These are phyloP conservation scores for Labeo rohita DNA, from an alignment of 2,113 vertebrate species.

Conservation along the genomic window DNA sequence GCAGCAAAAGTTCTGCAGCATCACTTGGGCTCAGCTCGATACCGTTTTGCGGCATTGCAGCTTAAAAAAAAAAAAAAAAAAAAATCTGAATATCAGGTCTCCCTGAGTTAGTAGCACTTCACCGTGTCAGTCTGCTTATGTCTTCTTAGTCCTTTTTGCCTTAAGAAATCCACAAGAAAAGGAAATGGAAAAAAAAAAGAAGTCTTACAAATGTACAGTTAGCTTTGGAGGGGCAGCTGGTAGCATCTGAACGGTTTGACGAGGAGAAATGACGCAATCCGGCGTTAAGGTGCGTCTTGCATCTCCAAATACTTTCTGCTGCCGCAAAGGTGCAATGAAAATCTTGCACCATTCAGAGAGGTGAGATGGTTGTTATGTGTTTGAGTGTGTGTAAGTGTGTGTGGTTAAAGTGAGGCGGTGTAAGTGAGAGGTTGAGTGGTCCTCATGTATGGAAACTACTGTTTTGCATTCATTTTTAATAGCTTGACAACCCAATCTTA, in stretches of 20 bases:
- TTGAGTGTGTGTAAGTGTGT: neutral
- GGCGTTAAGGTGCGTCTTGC: slow-evolving; percentile 6
- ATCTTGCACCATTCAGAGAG: slow-evolving; percentile 32
- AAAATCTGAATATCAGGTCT: slow-evolving; percentile 44
- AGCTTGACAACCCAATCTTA: neutral
- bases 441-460: neutral
- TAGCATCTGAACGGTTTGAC: slow-evolving; percentile 56
- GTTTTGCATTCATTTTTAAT: neutral
- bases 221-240: slow-evolving; percentile 71
- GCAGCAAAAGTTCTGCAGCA: slow-evolving; percentile 28
- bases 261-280: slow-evolving; percentile 52
- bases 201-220: slow-evolving; percentile 68
- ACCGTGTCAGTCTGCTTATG: slow-evolving; percentile 49
- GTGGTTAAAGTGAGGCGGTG: no score
- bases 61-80: slow-evolving; percentile 9
- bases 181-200: slow-evolving; percentile 50
- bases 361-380: slow-evolving; percentile 30
- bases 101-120: slow-evolving; percentile 69
- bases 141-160: slow-evolving; percentile 17
- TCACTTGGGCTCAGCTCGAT: slow-evolving; percentile 31
- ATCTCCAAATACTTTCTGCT: slow-evolving; percentile 36
- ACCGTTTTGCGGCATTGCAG: slow-evolving; percentile 13
- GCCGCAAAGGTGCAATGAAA: slow-evolving; percentile 52
- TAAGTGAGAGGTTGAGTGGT: neutral
- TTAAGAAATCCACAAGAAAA: slow-evolving; percentile 56